phyloP scores from a whole-genome alignment of 2,113 vertebrate species.

The Sinocyclocheilus rhinocerous region DNA sequence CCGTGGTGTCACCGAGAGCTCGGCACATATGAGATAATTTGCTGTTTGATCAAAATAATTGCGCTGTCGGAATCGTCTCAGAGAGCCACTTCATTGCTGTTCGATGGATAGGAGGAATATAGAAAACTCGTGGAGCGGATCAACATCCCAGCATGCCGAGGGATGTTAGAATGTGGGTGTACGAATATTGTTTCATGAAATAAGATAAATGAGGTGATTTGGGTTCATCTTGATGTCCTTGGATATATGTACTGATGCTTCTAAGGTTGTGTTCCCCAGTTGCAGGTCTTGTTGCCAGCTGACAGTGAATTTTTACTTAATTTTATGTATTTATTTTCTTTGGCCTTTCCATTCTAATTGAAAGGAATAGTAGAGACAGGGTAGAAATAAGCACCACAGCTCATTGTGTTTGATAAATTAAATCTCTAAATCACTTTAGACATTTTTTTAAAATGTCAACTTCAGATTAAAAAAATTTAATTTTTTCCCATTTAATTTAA shows the following conservation, averaged over 20 bases:
- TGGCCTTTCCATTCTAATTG: not conserved
- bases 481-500: not conserved
- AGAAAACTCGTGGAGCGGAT: not conserved
- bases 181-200: conserved; percentile 18
- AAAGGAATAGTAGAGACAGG: not conserved
- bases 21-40: conserved; percentile 58
- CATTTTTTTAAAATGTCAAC: not conserved
- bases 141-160: not conserved
- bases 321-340: not conserved
- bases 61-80: conserved; percentile 48
- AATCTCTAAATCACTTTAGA: not conserved
- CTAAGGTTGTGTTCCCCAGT: not conserved
- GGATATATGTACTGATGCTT: not conserved
- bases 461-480: not conserved
- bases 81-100: conserved; percentile 33
- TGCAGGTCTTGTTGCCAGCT: not conserved
- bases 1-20: conserved; percentile 44
- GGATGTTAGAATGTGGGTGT: conserved; percentile 5
- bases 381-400: not conserved
- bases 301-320: not conserved
- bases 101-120: not conserved
- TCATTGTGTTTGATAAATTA: not conserved
- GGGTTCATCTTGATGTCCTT: not conserved
- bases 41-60: conserved; percentile 62
- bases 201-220: not conserved